Evolutionary conservation across 2,113 vertebrate species (phyloP), one percentile per base, ranked within the genome.

Genomic region (Notarius quadriscutis): DNA sequence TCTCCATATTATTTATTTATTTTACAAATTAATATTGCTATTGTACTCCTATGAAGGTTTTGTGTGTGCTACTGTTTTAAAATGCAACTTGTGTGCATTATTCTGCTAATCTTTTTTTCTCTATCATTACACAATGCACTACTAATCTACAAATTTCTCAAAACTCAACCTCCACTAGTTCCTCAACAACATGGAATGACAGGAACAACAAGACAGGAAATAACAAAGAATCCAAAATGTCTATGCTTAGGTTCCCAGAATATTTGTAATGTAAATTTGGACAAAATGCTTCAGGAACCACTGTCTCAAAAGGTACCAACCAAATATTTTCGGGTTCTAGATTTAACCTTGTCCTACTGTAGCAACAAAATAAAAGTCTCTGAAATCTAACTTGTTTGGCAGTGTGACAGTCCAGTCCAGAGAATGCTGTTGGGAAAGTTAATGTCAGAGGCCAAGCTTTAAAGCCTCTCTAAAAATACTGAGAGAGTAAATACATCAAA

Each of bases 401-500:
- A 22, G 72, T 12, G 34, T 72, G 69, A 72, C 20, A 50, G 8
- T 75, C 72, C 5, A 75, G 22, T 75, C 72, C 72, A 50, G 72
- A 4, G 72, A 75, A 51, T 10, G 9, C 41, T 51, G 48, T 2
- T 22, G 48, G 72, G 48, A 75, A 51, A 74, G 17, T 48, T 20
- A 74, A 74, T 74, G 71, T 75, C 72, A 75, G 48, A 51, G 48
- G 48, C 20, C 72, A 51, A 50, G 41, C 71, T 74, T 48, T 74
- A 48, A 74, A 74, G 18, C 34, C 71, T 51, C 20, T 75, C 71
- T 74, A 74, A 74, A 74, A 74, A 74, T 74, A 74, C 71, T 20
- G 17, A 4, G 5, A 25, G 48, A 75, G 51, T 48, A 20, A 25
- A 41, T 41, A 41, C 41, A 41, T 41, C 41, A 41, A 41, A 4